Evolutionary conservation across 2,797 vertebrate species (phyloP), one percentile per base, ranked within the genome.

Genomic region (Acrossocheilus fasciatus): DNA sequence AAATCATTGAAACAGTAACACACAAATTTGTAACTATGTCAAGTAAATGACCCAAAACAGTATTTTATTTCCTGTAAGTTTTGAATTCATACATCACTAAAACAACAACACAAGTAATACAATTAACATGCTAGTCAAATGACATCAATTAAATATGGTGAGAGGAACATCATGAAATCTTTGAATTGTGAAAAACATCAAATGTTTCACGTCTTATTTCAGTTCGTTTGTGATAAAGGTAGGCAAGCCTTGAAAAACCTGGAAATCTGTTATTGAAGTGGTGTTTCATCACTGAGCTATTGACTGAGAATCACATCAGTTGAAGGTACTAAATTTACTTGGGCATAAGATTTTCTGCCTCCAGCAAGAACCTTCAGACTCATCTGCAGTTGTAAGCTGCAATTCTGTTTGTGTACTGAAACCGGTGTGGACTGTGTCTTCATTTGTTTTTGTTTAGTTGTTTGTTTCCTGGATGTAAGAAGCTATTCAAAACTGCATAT

Each of bases 371-470:
- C 12, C 36, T 43, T 43, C 36, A 62, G 52, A 62, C 20, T n/a
- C 36, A 79, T 79, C 14, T 57, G 75, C 74, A 77, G 34, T 7
- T 43, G 17, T 26, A 62, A 62, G 59, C 76, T 78, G 15, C 54
- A 78, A 14, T 2, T 43, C 12, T 62, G 36, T 41, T 12, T 20
- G 12, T 45, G 4, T 50, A 26, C 2, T 30, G 26, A 34, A 76
- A 54, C 74, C 23, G 17, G 10, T 59, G 20, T 77, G 75, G n/a
- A 23, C 30, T 52, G 12, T 73, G 41, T 43, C 66, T 69, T 1
- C 20, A 2, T 43, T n/a, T 45, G 41, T 73, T n/a, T 72, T n/a
- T 30, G n/a, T 50, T 45, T 30, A n/a, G 15, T 30, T 64, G 72
- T 17, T 15, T 30, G 12, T 64, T 34, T 66, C 14, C 14, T 66